Evolutionary conservation across 2,113 vertebrate genomes (phyloP).

Genomic region (Syngnathoides biaculeatus): DNA sequence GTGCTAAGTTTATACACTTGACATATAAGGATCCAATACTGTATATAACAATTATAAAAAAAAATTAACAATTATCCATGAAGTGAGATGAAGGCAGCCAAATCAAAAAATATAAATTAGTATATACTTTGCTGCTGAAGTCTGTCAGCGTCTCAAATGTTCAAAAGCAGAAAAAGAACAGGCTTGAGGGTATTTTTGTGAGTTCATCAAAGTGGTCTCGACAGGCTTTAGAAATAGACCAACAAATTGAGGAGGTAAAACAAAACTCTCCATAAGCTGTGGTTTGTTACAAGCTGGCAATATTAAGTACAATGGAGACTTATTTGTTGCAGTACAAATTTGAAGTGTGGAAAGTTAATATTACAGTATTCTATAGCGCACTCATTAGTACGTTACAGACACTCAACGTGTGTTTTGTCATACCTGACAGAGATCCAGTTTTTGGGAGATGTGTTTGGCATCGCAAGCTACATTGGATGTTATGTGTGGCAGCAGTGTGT

Average conservation of each 20-base stretch:
- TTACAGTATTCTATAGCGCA: too few relatives aligned
- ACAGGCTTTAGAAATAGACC: not conserved
- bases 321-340: not conserved
- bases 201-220: constrained; percentile 3
- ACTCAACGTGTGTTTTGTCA: not conserved
- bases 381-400: not conserved
- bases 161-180: constrained; percentile 5
- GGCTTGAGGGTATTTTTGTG: constrained; percentile 3
- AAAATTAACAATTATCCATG: not conserved
- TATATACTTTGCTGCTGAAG: not conserved
- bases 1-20: not conserved
- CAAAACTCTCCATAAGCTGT: not conserved
- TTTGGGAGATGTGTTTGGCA: constrained; percentile 67
- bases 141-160: not conserved
- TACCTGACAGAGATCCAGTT: constrained; percentile 85
- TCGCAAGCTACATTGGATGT: not conserved
- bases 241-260: constrained; percentile 4
- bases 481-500: constrained; percentile 65
- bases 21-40: not conserved
- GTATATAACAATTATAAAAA: not conserved
- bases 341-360: not conserved
- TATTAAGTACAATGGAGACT: not conserved
- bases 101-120: not conserved
- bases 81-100: not conserved
- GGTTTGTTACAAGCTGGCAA: not conserved